Base-by-base conservation (phyloP, 2,113 vertebrate genomes). In the Oryzias celebensis region DNA sequence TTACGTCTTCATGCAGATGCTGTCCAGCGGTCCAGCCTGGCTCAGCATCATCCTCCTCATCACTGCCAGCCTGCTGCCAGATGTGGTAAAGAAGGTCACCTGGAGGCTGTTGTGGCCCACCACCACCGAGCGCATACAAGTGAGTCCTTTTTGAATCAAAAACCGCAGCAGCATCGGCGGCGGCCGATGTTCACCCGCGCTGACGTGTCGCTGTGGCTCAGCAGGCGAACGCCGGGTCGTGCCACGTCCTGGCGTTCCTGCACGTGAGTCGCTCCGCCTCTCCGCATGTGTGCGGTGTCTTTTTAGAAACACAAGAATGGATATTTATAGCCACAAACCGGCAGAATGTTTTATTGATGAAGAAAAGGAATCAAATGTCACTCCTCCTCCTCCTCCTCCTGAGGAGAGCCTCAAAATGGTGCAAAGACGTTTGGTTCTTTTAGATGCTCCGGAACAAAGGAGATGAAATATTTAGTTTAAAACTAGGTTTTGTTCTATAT, bases 1-100 rank as follows among this genome's bases (percentile, higher is more conserved):
- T 92, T 98, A 97, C 0, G 95, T 99, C 64, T 99, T 99, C 89
- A 94, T 99, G 80, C 95, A 96, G 90, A 96, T 98, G 96, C 74
- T 99, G 71, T 96, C 96, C 62, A 96, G 96, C 4, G 97, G 96
- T 47, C 96, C 97, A 0, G 96, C 95, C 0, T 99, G 97, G 97
- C 91, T 99, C 78, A 93, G 94, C 72, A 97, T 99, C 61, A 87
- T 94, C 74, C 90, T 99, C 59, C 94, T 99, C 48, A 91, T 98
- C 78, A 92, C 91, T 4, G 90, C 96, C 76, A 93, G 96, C 83
- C 93, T 99, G 85, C 92, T 99, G 72, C 97, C 97, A 0, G 96
- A 99, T 31, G 92, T 98, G 68, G 79, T 97, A 52, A 98, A 96
- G 88, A 98, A 98, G 75, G 93, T 98, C 22, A 84, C 98, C 57